Conservation (phyloP, 2,888 invertebrate species). For the Megamerina dolium region DNA sequence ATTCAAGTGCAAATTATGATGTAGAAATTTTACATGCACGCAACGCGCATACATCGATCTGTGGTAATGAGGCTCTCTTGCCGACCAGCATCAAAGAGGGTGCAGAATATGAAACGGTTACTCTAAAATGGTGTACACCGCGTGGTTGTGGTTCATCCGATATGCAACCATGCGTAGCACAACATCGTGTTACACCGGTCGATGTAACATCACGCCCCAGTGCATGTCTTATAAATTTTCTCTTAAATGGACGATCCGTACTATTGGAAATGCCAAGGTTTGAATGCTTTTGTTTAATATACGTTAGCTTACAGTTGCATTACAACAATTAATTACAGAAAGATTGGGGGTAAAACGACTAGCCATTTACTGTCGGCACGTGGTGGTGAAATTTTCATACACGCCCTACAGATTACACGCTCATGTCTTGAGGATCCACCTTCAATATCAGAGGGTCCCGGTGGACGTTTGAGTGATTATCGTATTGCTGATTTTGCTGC, state of each 20-base stretch:
- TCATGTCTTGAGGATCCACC: slow-evolving; percentile 92
- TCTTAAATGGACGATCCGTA: slow-evolving; percentile 90
- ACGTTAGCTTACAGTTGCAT: not conserved
- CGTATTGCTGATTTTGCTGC: slow-evolving; percentile 78
- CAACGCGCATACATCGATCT: slow-evolving; percentile 75
- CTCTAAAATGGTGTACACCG: slow-evolving; percentile 96
- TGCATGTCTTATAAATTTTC: slow-evolving; percentile 93
- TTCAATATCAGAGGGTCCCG: slow-evolving; percentile 89
- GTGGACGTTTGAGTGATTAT: slow-evolving; percentile 91
- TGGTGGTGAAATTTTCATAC: slow-evolving; percentile 93
- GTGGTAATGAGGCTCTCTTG: slow-evolving; percentile 58
- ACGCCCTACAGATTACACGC: slow-evolving; percentile 77
- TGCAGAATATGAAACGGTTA: slow-evolving; percentile 71
- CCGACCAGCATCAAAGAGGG: slow-evolving; percentile 64
- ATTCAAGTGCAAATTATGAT: slow-evolving; percentile 96
- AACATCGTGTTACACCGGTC: slow-evolving; percentile 88
- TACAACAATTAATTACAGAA: slow-evolving; percentile 46
- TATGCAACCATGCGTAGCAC: slow-evolving; percentile 74
- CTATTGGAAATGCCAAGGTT: slow-evolving; percentile 81
- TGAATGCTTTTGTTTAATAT: not conserved
- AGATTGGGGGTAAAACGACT: slow-evolving; percentile 78
- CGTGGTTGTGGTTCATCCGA: slow-evolving; percentile 76
- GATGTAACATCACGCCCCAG: slow-evolving; percentile 96
- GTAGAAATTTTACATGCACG: slow-evolving; percentile 92
- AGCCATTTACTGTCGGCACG: slow-evolving; percentile 91